Conservation (phyloP, 2,888 invertebrate species). For the Bellardia bayeri region DNA sequence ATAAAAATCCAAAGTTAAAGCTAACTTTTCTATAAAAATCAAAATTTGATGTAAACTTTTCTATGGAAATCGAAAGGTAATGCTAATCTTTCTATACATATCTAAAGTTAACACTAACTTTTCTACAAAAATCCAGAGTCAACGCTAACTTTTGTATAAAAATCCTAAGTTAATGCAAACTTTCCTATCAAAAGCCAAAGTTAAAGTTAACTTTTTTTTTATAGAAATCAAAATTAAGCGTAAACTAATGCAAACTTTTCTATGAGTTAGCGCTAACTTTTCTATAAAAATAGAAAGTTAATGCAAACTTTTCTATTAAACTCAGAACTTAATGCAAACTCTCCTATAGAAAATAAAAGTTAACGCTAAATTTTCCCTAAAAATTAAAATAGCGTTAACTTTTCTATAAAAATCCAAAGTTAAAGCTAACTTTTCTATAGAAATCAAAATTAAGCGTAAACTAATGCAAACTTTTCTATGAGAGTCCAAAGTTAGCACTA, state of each 20-base stretch:
- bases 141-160: not conserved
- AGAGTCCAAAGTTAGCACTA: no score
- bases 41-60: no score
- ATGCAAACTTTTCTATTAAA: not conserved
- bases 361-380: no score
- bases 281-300: not conserved
- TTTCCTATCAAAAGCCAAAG: not conserved
- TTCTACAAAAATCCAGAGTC: not conserved
- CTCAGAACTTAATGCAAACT: no score
- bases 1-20: not conserved
- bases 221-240: not conserved
- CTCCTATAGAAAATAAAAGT: no score
- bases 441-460: not conserved
- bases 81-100: not conserved
- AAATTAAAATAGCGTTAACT: no score
- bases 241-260: not conserved
- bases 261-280: not conserved
- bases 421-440: no score
- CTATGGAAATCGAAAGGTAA: no score
- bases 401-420: no score
- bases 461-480: no score
- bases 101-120: not conserved
- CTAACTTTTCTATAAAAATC: not conserved
- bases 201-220: not conserved
- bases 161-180: not conserved